Conservation (phyloP, 2,888 invertebrate genomes). For the Ophion slaviceki region DNA sequence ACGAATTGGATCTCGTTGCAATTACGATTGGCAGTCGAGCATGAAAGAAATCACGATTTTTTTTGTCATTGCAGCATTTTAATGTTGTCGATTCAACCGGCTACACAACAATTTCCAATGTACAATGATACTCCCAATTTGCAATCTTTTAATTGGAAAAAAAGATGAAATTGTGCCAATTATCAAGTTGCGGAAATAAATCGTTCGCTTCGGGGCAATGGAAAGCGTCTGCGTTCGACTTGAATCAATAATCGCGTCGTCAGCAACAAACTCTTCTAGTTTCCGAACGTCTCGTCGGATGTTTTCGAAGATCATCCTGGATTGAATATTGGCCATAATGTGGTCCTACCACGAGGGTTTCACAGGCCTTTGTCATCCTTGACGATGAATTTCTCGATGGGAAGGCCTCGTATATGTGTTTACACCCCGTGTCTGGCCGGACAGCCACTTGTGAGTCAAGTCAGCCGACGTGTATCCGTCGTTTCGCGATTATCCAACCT, state of each 20-base stretch:
- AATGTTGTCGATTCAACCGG: neutral
- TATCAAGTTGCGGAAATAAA: conserved; percentile 32
- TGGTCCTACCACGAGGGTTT: neutral
- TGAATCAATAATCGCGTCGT: conserved; percentile 33
- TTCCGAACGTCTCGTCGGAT: conserved; percentile 33
- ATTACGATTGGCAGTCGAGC: conserved; percentile 39
- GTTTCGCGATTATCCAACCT: conserved; percentile 50
- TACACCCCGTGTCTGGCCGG: neutral
- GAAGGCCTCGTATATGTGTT: conserved; percentile 12
- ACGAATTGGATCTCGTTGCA: conserved; percentile 34
- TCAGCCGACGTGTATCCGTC: conserved; percentile 15
- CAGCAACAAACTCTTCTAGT: conserved; percentile 10
- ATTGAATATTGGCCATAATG: neutral
- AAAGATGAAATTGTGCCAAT: conserved; percentile 13
- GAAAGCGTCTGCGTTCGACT: conserved; percentile 46
- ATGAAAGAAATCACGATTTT: conserved; percentile 13
- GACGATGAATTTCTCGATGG: conserved; percentile 5
- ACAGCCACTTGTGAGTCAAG: neutral
- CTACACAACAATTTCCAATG: neutral
- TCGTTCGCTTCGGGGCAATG: conserved; percentile 27
- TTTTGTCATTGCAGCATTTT: conserved; percentile 9
- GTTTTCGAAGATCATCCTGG: neutral
- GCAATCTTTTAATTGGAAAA: neutral
- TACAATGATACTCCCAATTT: conserved; percentile 1
- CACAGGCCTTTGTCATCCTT: neutral